Percentiles rank a stretch among this genome's conserved stretches.
These are phyloP conservation scores for Allolobophora icterica DNA, from an alignment of 2,888 invertebrate genomes.

Conservation along the genomic window DNA sequence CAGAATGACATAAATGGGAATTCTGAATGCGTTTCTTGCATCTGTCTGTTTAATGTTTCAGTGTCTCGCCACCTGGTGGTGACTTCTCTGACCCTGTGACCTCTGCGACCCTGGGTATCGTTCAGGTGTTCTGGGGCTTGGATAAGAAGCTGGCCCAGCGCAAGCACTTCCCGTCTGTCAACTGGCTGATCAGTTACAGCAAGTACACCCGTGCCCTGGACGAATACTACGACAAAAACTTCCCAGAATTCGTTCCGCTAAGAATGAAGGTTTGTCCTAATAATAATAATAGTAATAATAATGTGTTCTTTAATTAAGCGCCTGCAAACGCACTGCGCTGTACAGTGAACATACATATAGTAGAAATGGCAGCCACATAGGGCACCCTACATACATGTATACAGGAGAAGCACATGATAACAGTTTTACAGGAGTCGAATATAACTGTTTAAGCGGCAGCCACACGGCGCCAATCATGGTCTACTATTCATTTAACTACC, in stretches of 20 bases:
- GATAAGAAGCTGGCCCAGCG: constrained; percentile 98
- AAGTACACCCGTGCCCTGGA: constrained; percentile 98
- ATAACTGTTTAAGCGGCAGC: too few species aligned
- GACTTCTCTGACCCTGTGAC: constrained; percentile 99
- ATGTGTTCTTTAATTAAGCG: too few species aligned
- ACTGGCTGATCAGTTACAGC: constrained; percentile 99
- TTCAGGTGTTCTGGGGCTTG: constrained; percentile 98
- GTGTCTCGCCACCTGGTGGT: constrained; percentile 85
- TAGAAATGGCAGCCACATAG: too few species aligned
- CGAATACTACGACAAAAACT: constrained; percentile 99
- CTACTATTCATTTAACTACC: too few species aligned
- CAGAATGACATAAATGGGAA: neutral
- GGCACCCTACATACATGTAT: too few species aligned
- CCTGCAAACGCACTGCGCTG: too few species aligned
- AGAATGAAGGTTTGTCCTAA: neutral
- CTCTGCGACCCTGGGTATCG: constrained; percentile 96
- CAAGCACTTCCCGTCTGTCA: constrained; percentile 99
- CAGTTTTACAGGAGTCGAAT: too few species aligned
- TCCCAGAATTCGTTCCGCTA: constrained; percentile 83
- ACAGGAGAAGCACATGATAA: too few species aligned
- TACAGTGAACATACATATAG: too few species aligned
- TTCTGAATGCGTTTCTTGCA: neutral
- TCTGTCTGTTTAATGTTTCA: neutral
- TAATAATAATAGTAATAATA: too few species aligned
- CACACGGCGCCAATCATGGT: too few species aligned